phyloP scores from a whole-genome alignment of 2,797 vertebrate genomes.

The Anabacerthia variegaticeps region DNA sequence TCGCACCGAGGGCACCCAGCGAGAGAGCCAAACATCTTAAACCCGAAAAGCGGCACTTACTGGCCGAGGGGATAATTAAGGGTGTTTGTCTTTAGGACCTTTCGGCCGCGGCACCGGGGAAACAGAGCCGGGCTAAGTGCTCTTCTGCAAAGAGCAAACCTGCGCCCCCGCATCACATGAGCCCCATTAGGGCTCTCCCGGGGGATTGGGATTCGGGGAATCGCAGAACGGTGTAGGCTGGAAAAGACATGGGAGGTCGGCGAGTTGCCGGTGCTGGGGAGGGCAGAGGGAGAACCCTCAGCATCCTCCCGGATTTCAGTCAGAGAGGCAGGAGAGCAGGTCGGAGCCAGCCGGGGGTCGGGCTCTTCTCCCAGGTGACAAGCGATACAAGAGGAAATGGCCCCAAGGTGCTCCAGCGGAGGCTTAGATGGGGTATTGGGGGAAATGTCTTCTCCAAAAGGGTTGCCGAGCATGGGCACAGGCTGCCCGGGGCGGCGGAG shows the following conservation, averaged over 20 bases:
- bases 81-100: background rate
- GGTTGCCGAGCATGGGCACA: background rate
- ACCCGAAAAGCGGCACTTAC: background rate
- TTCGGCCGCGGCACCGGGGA: background rate
- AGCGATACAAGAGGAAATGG: background rate
- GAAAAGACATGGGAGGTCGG: background rate
- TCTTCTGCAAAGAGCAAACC: background rate
- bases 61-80: background rate
- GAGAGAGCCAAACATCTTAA: background rate
- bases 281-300: background rate
- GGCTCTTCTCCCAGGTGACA: background rate
- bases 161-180: background rate
- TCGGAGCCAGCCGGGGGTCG: fast-evolving
- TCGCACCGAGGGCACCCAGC: background rate
- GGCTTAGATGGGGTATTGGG: background rate
- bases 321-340: fast-evolving
- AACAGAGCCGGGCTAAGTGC: background rate
- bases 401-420: background rate
- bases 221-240: fast-evolving
- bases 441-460: background rate
- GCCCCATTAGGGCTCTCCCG: background rate
- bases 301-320: background rate
- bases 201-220: background rate
- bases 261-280: background rate
- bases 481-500: background rate